Evolutionary conservation across 2,797 vertebrate genomes (phyloP).

Genomic region (Coccyzus lansbergi): DNA sequence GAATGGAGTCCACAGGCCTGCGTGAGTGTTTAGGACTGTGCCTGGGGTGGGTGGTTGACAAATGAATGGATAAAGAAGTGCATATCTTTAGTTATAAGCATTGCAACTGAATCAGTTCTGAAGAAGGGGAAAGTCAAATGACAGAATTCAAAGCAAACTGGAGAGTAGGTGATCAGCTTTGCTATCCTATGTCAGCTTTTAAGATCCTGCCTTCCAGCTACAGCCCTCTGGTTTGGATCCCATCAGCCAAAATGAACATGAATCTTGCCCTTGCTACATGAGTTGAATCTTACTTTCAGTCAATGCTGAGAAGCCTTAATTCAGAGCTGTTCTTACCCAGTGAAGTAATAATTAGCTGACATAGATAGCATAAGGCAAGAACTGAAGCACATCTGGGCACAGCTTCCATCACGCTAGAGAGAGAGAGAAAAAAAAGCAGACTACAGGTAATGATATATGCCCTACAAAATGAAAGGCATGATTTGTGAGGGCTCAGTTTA

Average conservation of each 20-base stretch:
- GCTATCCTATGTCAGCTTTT: fast-evolving
- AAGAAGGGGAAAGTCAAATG: neutral
- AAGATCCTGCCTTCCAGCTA: neutral
- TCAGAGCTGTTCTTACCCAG: neutral
- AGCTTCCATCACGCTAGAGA: neutral
- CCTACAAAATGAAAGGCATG: neutral
- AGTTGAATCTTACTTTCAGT: neutral
- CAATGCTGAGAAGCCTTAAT: neutral
- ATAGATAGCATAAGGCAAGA: neutral
- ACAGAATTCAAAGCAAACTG: neutral
- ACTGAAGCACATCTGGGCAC: neutral
- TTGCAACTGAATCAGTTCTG: neutral
- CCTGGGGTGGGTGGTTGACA: neutral
- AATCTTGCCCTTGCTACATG: neutral
- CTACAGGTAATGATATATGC: too few relatives aligned
- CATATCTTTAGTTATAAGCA: fast-evolving
- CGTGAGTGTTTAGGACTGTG: constrained; percentile 52
- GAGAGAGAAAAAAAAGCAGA: neutral
- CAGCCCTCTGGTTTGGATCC: neutral
- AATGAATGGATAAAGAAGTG: neutral
- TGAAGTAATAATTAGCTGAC: neutral
- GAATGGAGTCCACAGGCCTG: constrained; percentile 77
- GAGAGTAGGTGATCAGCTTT: neutral
- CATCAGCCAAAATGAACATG: neutral
- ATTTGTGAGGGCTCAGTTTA: neutral